Base-by-base conservation (phyloP, 1,140 invertebrate species). In the Bombus impatiens region DNA sequence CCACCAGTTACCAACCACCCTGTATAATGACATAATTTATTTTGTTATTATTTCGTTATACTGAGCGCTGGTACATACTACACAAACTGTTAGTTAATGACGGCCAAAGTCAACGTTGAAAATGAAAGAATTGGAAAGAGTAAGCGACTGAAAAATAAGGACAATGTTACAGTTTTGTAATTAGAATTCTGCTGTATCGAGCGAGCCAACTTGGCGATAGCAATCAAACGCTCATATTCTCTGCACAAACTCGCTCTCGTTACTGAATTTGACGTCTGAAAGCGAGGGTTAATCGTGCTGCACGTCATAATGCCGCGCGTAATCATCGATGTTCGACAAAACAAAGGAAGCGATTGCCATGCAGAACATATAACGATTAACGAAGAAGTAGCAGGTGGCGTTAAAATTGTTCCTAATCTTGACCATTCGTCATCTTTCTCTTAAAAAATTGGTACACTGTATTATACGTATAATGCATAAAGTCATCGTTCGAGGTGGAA, bases 251-350 rank as follows among this genome's bases (percentile, higher is more conserved):
- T 35, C 13, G 35, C 37, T 32, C 47, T 59, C 37, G 47, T 82
- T 72, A 47, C 37, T 67, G 68, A 57, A 82, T 82, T 72, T 82
- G 68, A 82, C 68, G 53, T 57, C 8, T 62, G 79, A 74, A 82
- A 82, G 79, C 68, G 65, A 47, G 25, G 44, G 25, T 53, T 80
- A 80, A 80, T 70, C 78, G n/a, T 3, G 35, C 22, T n/a, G 18
- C 62, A 18, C 18, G 62, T 44, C 42, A 70, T 80, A 47, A 80
- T 53, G 57, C 42, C n/a, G 22, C n/a, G n/a, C 18, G 3, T 68
- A 47, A 65, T 47, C 59, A 68, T 35, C 32, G 59, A 42, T 35
- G 75, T 78, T 78, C 59, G n/a, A 40, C 42, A 1, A 67, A 68
- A 79, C 62, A 79, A 78, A 78, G 53, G 76, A 62, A 78, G 40